Evolutionary conservation across 2,113 vertebrate species (phyloP).

Genomic region (Chloropsis cyanopogon): DNA sequence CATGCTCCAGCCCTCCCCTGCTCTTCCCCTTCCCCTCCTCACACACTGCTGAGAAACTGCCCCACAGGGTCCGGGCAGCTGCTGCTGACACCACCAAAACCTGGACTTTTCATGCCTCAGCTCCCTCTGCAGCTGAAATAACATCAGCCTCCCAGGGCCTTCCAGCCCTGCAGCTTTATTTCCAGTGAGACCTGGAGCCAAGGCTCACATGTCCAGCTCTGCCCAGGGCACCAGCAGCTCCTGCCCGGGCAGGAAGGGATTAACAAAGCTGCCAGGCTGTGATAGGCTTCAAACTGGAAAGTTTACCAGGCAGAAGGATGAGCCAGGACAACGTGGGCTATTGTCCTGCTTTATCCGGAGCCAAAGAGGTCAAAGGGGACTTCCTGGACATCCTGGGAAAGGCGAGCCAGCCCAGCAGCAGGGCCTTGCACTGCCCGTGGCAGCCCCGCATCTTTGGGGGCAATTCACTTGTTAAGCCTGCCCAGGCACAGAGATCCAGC

Average conservation of each 20-base stretch:
- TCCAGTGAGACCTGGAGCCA: neutral
- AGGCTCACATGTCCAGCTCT: neutral
- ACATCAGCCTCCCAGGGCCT: neutral
- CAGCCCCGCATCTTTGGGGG: neutral
- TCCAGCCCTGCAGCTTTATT: neutral
- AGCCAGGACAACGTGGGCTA: neutral
- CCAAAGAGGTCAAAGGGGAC: neutral
- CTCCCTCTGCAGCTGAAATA: conserved; percentile 40
- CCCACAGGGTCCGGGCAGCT: neutral
- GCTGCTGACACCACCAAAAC: conserved; percentile 56
- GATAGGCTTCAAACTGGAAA: neutral
- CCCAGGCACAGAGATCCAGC: neutral
- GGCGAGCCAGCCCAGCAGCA: neutral
- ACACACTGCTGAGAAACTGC: neutral
- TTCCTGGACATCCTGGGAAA: neutral
- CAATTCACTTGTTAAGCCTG: accelerated
- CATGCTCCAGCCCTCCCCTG: neutral
- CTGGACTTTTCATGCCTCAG: neutral
- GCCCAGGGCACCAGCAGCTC: neutral
- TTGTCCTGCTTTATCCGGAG: conserved; percentile 27
- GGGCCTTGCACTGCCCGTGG: neutral
- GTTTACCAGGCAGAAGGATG: conserved; percentile 6
- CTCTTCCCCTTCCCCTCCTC: conserved; percentile 1
- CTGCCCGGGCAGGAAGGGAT: conserved; percentile 12
- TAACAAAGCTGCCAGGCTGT: conserved; percentile 10